Conservation (phyloP, 1,140 invertebrate species). For the Ctenoplectra terminalis region DNA sequence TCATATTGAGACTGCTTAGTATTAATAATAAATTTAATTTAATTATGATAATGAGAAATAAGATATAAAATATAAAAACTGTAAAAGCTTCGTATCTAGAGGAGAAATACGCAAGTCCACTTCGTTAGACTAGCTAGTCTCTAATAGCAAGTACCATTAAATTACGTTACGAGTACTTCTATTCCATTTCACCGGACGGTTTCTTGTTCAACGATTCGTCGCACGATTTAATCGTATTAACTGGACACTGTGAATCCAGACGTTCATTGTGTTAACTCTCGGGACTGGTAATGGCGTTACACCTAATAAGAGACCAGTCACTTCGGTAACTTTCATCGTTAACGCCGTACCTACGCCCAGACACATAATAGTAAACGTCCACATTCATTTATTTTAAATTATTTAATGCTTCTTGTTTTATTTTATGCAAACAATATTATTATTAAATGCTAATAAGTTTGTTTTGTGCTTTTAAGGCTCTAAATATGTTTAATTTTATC, state of each 20-base stretch:
- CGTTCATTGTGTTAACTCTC: conserved; percentile 12
- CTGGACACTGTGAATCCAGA: not conserved
- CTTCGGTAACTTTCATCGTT: not conserved
- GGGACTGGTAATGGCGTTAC: not conserved
- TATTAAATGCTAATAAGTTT: no score
- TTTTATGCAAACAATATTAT: no score
- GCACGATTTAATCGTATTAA: conserved; percentile 16
- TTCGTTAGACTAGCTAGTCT: not conserved
- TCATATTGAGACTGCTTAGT: no score
- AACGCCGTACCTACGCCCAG: not conserved
- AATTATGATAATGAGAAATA: no score
- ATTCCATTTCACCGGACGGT: not conserved
- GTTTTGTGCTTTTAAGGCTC: no score
- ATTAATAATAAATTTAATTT: no score
- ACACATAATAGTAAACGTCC: no score
- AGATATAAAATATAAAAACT: no score
- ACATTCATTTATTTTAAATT: no score
- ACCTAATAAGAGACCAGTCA: not conserved
- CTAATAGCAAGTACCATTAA: not conserved
- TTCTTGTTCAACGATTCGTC: conserved; percentile 19
- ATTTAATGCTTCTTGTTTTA: no score
- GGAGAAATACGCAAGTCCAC: not conserved
- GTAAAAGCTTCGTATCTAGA: not conserved
- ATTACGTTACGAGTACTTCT: not conserved
- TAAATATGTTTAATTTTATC: no score